These are phyloP conservation scores for Drosophila albomicans DNA, from an alignment of 1,140 invertebrate genomes.

Conservation along the genomic window DNA sequence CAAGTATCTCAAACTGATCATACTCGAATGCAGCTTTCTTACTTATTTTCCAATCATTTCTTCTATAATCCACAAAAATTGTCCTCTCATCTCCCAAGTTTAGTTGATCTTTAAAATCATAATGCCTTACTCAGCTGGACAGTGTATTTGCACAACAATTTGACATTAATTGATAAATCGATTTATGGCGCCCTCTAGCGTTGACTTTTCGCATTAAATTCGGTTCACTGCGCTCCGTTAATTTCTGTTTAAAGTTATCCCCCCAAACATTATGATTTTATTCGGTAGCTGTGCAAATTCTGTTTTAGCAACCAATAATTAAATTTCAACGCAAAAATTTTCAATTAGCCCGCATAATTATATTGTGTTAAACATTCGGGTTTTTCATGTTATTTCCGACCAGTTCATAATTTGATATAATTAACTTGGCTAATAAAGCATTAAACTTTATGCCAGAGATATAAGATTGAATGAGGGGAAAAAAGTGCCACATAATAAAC, in stretches of 20 bases:
- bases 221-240: slow-evolving; percentile 51
- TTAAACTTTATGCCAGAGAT: background rate
- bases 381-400: slow-evolving; percentile 3
- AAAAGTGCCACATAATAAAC: background rate
- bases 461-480: background rate
- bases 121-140: background rate
- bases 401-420: slow-evolving; percentile 10
- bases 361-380: slow-evolving; percentile 14
- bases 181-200: slow-evolving; percentile 64
- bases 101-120: no score
- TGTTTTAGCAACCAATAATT: slow-evolving; percentile 53
- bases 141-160: slow-evolving; percentile 72
- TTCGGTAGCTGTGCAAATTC: slow-evolving; percentile 32
- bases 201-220: slow-evolving; percentile 57
- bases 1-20: no score
- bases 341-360: slow-evolving; percentile 73
- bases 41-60: no score
- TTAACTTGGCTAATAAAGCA: slow-evolving; percentile 34
- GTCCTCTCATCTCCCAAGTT: no score
- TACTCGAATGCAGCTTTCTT: no score
- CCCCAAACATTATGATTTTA: slow-evolving; percentile 42
- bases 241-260: slow-evolving; percentile 57
- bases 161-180: slow-evolving; percentile 67
- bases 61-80: background rate
- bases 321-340: slow-evolving; percentile 63